Evolutionary conservation across 2,113 vertebrate species (phyloP).

Genomic region (Brachyhypopomus gauderio): DNA sequence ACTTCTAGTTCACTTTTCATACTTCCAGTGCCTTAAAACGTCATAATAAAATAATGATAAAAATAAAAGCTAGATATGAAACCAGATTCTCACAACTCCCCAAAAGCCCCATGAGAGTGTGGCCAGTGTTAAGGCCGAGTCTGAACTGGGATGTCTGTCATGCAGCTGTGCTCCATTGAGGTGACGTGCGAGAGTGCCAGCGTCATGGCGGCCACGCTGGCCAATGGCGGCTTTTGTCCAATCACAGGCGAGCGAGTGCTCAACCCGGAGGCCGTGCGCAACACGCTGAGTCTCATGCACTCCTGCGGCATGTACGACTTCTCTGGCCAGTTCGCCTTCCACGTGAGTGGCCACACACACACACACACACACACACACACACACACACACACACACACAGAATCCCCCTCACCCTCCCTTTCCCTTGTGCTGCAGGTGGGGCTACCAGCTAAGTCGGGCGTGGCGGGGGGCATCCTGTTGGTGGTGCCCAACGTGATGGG

Average conservation of each 20-base stretch:
- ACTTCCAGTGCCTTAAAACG: not conserved
- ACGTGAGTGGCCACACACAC: conserved; percentile 81
- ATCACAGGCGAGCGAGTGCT: conserved; percentile 95
- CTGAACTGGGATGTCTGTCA: not conserved
- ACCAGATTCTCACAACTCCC: too few relatives aligned
- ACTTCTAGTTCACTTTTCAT: not conserved
- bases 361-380: not conserved
- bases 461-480: conserved; percentile 93
- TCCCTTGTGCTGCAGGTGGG: conserved; percentile 80
- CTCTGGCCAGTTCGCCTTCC: conserved; percentile 97
- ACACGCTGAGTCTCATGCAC: conserved; percentile 97
- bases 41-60: too few relatives aligned
- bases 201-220: conserved; percentile 96
- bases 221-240: conserved; percentile 97
- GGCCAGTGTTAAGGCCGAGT: not conserved
- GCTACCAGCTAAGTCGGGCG: conserved; percentile 95
- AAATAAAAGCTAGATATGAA: too few relatives aligned
- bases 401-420: not conserved
- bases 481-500: conserved; percentile 99
- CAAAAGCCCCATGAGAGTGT: too few relatives aligned
- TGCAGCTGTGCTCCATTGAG: conserved; percentile 94
- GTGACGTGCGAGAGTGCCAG: conserved; percentile 97
- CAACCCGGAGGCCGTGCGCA: conserved; percentile 93
- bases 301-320: conserved; percentile 99
- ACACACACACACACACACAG: not conserved